These are phyloP conservation scores for Ia io DNA, from an alignment of 2,113 vertebrate genomes.

Conservation along the genomic window DNA sequence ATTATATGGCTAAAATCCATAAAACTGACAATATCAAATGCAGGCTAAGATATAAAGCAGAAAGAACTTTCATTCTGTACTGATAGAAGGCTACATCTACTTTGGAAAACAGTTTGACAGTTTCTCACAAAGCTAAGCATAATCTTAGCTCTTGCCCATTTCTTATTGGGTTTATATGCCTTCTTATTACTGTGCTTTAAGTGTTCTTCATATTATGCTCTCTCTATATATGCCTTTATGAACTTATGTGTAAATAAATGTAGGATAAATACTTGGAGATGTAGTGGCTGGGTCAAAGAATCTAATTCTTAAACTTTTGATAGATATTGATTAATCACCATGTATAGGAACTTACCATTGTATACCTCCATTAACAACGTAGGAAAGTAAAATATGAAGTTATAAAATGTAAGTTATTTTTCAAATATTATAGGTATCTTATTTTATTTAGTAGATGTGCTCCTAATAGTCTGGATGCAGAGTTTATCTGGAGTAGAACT, in stretches of 20 bases:
- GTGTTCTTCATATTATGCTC: neutral
- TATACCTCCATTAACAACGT: neutral
- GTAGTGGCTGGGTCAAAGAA: neutral
- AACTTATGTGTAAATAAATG: neutral
- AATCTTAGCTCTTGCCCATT: neutral
- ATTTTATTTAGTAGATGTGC: neutral
- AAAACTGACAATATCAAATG: neutral
- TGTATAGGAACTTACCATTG: neutral
- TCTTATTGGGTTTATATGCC: too few species aligned
- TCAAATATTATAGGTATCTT: neutral
- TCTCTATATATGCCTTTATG: neutral
- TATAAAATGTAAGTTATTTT: conserved; percentile 1
- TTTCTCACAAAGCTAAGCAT: neutral
- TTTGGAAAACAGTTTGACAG: neutral
- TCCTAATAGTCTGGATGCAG: neutral
- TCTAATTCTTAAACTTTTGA: neutral
- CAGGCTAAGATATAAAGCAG: too few species aligned
- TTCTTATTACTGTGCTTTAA: neutral
- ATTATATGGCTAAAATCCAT: neutral
- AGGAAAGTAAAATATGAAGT: neutral
- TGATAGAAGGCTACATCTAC: neutral
- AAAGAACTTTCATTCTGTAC: neutral
- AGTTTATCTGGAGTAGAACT: neutral
- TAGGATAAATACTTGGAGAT: neutral
- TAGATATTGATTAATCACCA: neutral